Percentiles rank a stretch among this genome's conserved stretches.
Evolutionary conservation across 2,113 vertebrate species (phyloP).

Genomic region (Lepidothrix coronata): DNA sequence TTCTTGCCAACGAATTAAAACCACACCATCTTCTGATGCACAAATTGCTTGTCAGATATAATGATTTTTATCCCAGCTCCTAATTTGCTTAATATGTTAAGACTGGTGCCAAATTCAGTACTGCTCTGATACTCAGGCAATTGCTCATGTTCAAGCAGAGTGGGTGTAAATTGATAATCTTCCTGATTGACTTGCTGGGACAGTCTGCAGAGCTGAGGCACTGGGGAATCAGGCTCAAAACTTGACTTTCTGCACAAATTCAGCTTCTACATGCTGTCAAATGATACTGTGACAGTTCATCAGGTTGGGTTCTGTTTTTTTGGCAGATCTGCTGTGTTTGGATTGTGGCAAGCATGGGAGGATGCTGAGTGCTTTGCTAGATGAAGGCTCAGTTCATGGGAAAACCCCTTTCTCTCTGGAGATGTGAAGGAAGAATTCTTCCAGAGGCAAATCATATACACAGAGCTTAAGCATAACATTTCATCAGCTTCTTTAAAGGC

Average conservation of each 20-base stretch:
- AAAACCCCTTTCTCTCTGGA: not conserved
- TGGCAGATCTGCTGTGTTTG: not conserved
- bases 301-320: not conserved
- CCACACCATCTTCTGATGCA: not conserved
- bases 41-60: slow-evolving; percentile 31
- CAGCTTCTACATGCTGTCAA: not conserved
- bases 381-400: not conserved
- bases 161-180: slow-evolving; percentile 34
- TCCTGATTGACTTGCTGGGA: slow-evolving; percentile 24
- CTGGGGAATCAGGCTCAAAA: not conserved
- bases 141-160: slow-evolving; percentile 15
- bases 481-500: not conserved
- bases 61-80: slow-evolving; percentile 31
- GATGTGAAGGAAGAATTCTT: not conserved
- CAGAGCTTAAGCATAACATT: not conserved
- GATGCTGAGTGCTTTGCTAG: not conserved
- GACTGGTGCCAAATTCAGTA: not conserved
- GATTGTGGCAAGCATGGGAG: not conserved
- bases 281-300: not conserved
- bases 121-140: slow-evolving; percentile 4
- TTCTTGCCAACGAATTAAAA: not conserved
- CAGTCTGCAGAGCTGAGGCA: not conserved
- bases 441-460: not conserved
- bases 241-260: not conserved
- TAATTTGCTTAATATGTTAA: slow-evolving; percentile 41